Evolutionary conservation across 2,888 invertebrate genomes (phyloP).

Genomic region (Neoscelio sp.): DNA sequence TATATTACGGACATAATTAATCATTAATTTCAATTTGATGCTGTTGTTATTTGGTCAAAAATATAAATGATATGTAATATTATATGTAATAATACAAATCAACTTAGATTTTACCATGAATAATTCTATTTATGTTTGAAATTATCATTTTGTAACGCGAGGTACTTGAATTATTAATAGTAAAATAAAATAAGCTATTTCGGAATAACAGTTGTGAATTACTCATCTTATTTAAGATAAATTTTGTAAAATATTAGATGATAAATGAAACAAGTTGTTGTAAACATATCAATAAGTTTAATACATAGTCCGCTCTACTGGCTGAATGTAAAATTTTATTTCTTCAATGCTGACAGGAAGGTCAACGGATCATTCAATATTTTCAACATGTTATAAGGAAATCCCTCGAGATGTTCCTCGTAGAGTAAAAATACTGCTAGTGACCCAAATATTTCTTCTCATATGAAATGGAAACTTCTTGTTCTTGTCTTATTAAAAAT

Average conservation of each 20-base stretch:
- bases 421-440: slow-evolving; percentile 74
- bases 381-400: slow-evolving; percentile 33
- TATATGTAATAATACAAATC: too few species aligned
- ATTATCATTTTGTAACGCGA: too few species aligned
- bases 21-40: neutral
- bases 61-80: too few species aligned
- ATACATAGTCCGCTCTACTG: neutral
- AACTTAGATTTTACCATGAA: too few species aligned
- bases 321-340: slow-evolving; percentile 31
- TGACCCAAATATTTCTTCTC: slow-evolving; percentile 66
- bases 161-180: too few species aligned
- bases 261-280: neutral
- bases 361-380: slow-evolving; percentile 34
- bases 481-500: slow-evolving; percentile 68
- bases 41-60: neutral
- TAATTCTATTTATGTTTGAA: too few species aligned
- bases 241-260: too few species aligned
- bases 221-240: too few species aligned
- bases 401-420: slow-evolving; percentile 54
- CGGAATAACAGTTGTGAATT: too few species aligned
- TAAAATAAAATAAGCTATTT: too few species aligned
- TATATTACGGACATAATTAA: slow-evolving; percentile 3
- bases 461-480: slow-evolving; percentile 55
- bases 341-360: slow-evolving; percentile 21
- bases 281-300: slow-evolving; percentile 18